A percentile compares a stretch with the other conserved stretches of the same genome.
Evolutionary conservation across 2,797 vertebrate species (phyloP).

Genomic region (Manis crassicaudata): DNA sequence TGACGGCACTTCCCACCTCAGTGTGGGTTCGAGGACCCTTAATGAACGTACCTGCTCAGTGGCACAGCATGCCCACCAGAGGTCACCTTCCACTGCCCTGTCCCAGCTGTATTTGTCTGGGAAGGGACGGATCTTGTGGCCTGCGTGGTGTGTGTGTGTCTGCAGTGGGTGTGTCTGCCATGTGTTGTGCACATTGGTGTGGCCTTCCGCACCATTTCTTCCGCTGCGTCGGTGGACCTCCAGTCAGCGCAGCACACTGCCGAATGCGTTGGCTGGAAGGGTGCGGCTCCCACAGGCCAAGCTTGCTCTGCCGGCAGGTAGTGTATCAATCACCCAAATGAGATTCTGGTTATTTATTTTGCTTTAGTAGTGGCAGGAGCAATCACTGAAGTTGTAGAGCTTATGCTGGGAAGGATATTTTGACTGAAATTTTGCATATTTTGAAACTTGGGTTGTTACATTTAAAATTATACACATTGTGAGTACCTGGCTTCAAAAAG

Average conservation of each 20-base stretch:
- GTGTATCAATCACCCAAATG: accelerated
- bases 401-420: slow-evolving; percentile 30
- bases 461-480: slow-evolving; percentile 71
- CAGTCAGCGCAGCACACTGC: accelerated
- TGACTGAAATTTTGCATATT: slow-evolving; percentile 68
- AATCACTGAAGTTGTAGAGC: neutral
- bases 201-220: accelerated
- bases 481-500: slow-evolving; percentile 63
- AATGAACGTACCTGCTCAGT: neutral
- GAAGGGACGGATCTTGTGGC: neutral
- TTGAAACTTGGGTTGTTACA: slow-evolving; percentile 70
- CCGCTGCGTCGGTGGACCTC: neutral
- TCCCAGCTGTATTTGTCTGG: neutral
- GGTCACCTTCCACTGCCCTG: neutral
- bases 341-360: neutral
- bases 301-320: neutral
- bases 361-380: neutral
- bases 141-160: accelerated
- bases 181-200: accelerated
- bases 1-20: accelerated
- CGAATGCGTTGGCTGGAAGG: accelerated
- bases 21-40: neutral
- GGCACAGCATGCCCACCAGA: accelerated
- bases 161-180: neutral
- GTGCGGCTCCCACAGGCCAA: neutral